phyloP scores from a whole-genome alignment of 2,113 vertebrate genomes.

The Leptodactylus fuscus region DNA sequence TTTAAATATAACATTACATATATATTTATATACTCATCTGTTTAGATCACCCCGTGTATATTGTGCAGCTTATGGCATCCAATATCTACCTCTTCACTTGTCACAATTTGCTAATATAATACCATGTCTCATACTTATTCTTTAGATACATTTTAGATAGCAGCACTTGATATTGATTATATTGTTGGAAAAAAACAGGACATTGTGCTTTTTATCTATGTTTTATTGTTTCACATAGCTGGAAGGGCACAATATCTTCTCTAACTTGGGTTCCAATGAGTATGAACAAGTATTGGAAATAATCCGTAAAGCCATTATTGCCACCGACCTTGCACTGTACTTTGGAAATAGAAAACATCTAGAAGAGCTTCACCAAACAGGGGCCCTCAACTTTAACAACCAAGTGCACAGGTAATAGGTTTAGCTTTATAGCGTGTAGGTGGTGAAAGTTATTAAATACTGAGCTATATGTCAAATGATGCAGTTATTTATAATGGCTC shows the following conservation, averaged over 20 bases:
- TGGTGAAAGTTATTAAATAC: not conserved
- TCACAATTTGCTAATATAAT: too few relatives aligned
- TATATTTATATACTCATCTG: too few relatives aligned
- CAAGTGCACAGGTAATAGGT: constrained; percentile 86
- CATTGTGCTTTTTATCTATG: constrained; percentile 62
- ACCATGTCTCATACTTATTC: not conserved
- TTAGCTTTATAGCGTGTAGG: not conserved
- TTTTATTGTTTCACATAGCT: constrained; percentile 91
- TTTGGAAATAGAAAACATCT: constrained; percentile 96
- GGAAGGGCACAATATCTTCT: constrained; percentile 99
- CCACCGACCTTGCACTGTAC: constrained; percentile 96
- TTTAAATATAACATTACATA: too few relatives aligned
- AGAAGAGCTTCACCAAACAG: constrained; percentile 82
- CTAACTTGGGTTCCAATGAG: constrained; percentile 94
- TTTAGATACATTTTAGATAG: not conserved
- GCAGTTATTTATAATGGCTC: too few relatives aligned
- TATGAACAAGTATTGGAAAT: constrained; percentile 98
- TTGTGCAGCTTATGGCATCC: not conserved
- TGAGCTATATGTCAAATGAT: too few relatives aligned
- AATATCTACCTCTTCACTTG: too few relatives aligned
- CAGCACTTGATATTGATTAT: not conserved
- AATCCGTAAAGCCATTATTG: constrained; percentile 98
- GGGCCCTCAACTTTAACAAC: constrained; percentile 89
- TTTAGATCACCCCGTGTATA: too few relatives aligned
- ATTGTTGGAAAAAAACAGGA: constrained; percentile 13